Evolutionary conservation across 2,113 vertebrate species (phyloP), one percentile per base, ranked within the genome.

Genomic region (Spilogale gracilis): DNA sequence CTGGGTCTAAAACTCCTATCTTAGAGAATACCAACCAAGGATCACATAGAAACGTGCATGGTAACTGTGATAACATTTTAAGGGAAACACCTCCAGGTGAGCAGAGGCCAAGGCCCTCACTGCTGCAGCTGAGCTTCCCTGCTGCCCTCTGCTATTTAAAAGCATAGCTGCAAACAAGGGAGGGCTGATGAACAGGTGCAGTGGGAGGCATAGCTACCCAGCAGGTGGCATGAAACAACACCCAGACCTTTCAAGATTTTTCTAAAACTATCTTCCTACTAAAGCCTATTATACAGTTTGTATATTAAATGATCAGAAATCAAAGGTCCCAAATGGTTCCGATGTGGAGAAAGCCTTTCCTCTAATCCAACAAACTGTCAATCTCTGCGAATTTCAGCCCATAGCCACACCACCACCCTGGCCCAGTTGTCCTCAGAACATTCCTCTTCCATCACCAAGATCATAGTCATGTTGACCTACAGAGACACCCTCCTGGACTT

Each of bases 11-110:
- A 78, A 88, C 43, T 80, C 63, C 8, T 67, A 60, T 21, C 63
- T 93, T 73, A 79, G 73, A 96, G 78, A 92, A 58, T 73, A 21
- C 85, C 17, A 74, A 71, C 84, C 56, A 95, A 65, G 18, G 27
- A 45, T 84, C 58, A 84, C 52, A 61, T 14, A 78, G 32, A 91
- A 82, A 91, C 1, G 4, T n/a, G 45, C 13, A 30, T 20, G 30
- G 2, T 74, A 89, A 56, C 67, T 52, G 3, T 45, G 52, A 48
- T 21, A 58, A 12, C 21, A 82, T 32, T 0, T 48, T 23, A 94
- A 79, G 45, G 63, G 48, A 91, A 91, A 94, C 45, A 91, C 52
- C 54, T 9, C 27, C 30, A 58, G 38, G 6, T 30, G 21, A 89
- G 69, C 45, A 80, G 84, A 92, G 20, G 63, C 27, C 82, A 78